These are phyloP conservation scores for Crenichthys baileyi DNA, from an alignment of 2,797 vertebrate genomes.

Conservation along the genomic window DNA sequence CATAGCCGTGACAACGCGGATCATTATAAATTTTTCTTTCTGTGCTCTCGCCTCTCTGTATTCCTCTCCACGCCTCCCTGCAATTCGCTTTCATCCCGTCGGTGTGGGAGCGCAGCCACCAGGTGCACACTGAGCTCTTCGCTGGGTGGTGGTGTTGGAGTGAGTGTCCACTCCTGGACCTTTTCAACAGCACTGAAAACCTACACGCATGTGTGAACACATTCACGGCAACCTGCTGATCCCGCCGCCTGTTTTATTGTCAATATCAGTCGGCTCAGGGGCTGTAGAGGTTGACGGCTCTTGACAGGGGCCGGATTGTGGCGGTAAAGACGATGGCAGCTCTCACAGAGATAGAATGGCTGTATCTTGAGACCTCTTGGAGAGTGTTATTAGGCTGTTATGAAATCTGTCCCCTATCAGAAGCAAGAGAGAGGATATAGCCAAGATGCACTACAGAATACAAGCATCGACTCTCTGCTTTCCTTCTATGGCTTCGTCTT, in stretches of 20 bases:
- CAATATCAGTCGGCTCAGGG: conserved; percentile 67
- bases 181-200: conserved; percentile 38
- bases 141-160: conserved; percentile 33
- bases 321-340: conserved; percentile 70
- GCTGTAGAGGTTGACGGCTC: conserved; percentile 66
- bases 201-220: conserved; percentile 53
- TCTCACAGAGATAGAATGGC: conserved; percentile 70
- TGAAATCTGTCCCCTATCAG: conserved; percentile 72
- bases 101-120: conserved; percentile 40
- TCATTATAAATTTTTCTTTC: conserved; percentile 69
- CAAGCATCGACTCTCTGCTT: conserved; percentile 41
- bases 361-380: conserved; percentile 67
- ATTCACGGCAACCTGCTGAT: conserved; percentile 43
- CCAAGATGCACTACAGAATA: conserved; percentile 40
- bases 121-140: conserved; percentile 41
- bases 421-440: conserved; percentile 44
- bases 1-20: conserved; percentile 66
- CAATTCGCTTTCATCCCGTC: conserved; percentile 58
- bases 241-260: conserved; percentile 73
- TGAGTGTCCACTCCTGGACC: conserved; percentile 50
- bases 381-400: conserved; percentile 73
- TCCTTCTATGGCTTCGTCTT: conserved; percentile 46
- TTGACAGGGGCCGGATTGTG: conserved; percentile 66
- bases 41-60: conserved; percentile 56
- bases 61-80: conserved; percentile 57